Base-by-base conservation (phyloP, 2,888 invertebrate genomes). In the Agrotis exclamationis region DNA sequence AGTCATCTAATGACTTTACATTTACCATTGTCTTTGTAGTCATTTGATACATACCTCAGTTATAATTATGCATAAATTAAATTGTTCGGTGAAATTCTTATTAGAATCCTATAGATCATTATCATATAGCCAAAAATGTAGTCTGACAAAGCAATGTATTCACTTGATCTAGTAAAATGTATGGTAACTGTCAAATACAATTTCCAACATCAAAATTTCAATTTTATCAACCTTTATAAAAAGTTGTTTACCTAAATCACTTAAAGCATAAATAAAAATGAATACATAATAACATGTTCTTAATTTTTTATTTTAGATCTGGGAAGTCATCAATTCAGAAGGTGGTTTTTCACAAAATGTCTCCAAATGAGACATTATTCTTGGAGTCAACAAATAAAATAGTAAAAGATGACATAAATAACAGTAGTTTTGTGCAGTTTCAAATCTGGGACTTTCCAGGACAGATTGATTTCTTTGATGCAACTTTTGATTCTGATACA, bases 341-440 rank as follows among this genome's bases (percentile, higher is more conserved):
- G 97, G 99, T 99, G 6, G 99, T 99, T n/a, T 99, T 99, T 93
- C 99, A 99, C 93, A 99, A 99, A 96, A 99, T 99, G 99, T 99
- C 99, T 3, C 99, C 99, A 2, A 99, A 99, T 96, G 99, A 99
- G 96, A 99, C 99, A 0, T 96, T 99, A 67, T 99, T 99, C 92
- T 96, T 99, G 80, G 99, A 99, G 93, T 99, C 99, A 82, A 99
- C 99, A 63, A 99, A 99, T 93, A 99, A 99, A 97, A 99, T 99
- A 85, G 98, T 99, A 4, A 99, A 99, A 95, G 99, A 99, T 96
- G 99, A 99, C 91, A 99, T 99, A 79, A 99, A 99, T 87, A 99
- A 99, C 93, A 97, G 97, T 85, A 96, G 99, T 88, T 99, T 99
- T 97, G 99, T 99, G 63, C 99, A 99, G 93, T 99, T 99, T 96